phyloP scores from a whole-genome alignment of 2,797 vertebrate genomes.

The Tinamus major region DNA sequence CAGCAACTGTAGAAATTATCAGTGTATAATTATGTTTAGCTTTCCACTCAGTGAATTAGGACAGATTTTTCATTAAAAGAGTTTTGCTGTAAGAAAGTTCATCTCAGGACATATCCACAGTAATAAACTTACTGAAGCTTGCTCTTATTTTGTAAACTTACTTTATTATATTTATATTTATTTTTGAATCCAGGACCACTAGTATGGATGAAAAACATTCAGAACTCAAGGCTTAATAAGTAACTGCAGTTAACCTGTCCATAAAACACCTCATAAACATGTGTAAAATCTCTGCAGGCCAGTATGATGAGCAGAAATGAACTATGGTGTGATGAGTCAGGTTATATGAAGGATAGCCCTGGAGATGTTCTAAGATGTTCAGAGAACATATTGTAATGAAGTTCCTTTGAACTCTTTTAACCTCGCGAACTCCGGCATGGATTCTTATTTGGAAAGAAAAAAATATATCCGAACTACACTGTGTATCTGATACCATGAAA shows the following conservation, averaged over 20 bases:
- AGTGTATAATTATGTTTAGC: constrained; percentile 11
- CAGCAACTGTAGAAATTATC: constrained; percentile 11
- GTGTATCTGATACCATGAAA: neutral
- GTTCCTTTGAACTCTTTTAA: neutral
- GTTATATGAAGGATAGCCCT: neutral
- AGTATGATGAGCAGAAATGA: neutral
- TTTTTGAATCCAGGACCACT: neutral
- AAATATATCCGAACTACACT: accelerated
- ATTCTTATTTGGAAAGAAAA: neutral
- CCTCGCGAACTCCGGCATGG: neutral
- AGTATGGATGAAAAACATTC: neutral
- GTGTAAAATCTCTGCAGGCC: neutral
- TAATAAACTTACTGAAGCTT: neutral
- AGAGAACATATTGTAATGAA: neutral
- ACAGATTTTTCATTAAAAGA: constrained; percentile 38
- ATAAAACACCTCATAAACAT: neutral
- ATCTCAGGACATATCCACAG: neutral
- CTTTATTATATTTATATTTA: neutral
- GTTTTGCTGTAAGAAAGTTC: neutral
- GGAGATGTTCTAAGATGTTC: neutral
- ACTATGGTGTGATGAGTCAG: neutral
- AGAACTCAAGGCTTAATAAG: neutral
- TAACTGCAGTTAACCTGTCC: neutral
- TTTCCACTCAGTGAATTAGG: constrained; percentile 20
- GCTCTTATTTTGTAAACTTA: neutral